These are phyloP conservation scores for Leptinotarsa haldemani DNA, from an alignment of 2,888 invertebrate species.

Conservation along the genomic window DNA sequence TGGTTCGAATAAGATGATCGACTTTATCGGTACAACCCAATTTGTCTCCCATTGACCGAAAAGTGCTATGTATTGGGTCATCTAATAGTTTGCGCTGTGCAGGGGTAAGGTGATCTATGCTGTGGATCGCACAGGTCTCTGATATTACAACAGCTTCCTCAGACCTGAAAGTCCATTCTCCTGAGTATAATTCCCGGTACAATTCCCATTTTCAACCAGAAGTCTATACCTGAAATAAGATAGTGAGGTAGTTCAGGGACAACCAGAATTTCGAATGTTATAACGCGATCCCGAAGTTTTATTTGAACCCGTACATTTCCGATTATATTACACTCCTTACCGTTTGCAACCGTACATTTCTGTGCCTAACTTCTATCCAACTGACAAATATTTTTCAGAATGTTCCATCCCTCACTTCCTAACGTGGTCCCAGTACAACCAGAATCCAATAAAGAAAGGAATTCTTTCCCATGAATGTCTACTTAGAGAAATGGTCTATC, in stretches of 20 bases:
- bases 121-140: slow-evolving; percentile 4
- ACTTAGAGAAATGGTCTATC: slow-evolving; percentile 4
- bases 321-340: slow-evolving; percentile 9
- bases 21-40: slow-evolving; percentile 38
- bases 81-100: neutral
- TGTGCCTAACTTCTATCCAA: neutral
- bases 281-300: slow-evolving; percentile 15
- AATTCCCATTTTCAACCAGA: slow-evolving; percentile 33
- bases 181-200: slow-evolving; percentile 27
- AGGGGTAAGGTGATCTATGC: slow-evolving; percentile 1
- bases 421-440: neutral
- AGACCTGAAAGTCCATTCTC: slow-evolving; percentile 26
- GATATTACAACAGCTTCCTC: neutral
- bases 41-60: slow-evolving; percentile 9
- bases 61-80: slow-evolving; percentile 32
- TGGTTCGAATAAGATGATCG: slow-evolving; percentile 32
- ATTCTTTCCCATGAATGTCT: neutral
- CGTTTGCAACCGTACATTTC: neutral
- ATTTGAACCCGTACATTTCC: slow-evolving; percentile 16
- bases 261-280: slow-evolving; percentile 28
- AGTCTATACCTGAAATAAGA: slow-evolving; percentile 32
- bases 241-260: slow-evolving; percentile 25
- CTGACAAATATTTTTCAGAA: too few species aligned
- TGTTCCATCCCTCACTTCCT: neutral
- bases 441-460: slow-evolving; percentile 11